Percentiles rank a stretch among this genome's conserved stretches.
phyloP scores from a whole-genome alignment of 2,888 invertebrate genomes.

The Antitype chi region DNA sequence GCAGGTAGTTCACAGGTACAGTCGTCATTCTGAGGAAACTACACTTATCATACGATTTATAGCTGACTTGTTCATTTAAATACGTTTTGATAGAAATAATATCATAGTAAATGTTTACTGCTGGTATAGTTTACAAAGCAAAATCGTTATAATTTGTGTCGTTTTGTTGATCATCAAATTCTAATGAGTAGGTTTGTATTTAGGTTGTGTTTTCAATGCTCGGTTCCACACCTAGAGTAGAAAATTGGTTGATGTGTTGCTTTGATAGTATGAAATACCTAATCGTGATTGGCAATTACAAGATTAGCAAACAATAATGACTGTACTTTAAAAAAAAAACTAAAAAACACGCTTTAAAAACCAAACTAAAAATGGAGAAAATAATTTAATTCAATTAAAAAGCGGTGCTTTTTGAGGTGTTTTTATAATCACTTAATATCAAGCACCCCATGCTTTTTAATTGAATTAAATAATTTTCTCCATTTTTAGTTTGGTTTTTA shows the following conservation, averaged over 20 bases:
- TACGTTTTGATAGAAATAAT: slow-evolving; percentile 42
- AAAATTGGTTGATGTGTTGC: not conserved
- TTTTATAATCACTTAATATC: no score
- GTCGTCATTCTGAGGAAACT: slow-evolving; percentile 45
- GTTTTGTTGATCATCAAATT: slow-evolving; percentile 16
- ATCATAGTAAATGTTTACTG: slow-evolving; percentile 8
- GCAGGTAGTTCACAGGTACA: slow-evolving; percentile 41
- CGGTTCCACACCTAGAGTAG: no score
- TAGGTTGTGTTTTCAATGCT: not conserved
- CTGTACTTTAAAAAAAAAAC: not conserved
- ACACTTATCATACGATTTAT: slow-evolving; percentile 52
- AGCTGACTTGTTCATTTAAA: slow-evolving; percentile 32
- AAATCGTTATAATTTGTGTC: slow-evolving; percentile 10
- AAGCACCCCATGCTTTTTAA: no score
- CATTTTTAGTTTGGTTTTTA: no score
- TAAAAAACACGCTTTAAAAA: no score
- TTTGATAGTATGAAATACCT: not conserved
- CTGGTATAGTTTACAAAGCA: slow-evolving; percentile 4
- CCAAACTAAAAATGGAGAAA: no score
- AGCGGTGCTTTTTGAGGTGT: no score
- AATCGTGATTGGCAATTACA: not conserved
- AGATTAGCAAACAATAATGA: not conserved
- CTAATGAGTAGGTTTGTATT: not conserved
- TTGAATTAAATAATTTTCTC: no score
- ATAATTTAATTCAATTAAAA: no score